Percentiles rank a stretch among this genome's conserved stretches.
phyloP scores from a whole-genome alignment of 2,797 vertebrate species.

The Esox lucius region DNA sequence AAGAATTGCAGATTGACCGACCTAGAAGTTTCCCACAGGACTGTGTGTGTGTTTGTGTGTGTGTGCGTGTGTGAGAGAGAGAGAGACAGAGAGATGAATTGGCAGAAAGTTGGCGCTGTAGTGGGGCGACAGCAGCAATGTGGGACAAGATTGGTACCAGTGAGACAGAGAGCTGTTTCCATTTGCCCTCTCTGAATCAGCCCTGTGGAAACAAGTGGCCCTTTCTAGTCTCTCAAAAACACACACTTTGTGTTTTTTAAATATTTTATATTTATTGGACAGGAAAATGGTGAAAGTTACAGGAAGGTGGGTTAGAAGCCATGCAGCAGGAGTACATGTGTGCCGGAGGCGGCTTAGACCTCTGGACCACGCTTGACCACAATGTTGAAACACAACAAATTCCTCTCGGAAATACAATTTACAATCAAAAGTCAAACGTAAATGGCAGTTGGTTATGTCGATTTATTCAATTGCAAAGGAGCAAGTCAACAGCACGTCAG shows the following conservation, averaged over 20 bases:
- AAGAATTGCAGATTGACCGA: slow-evolving; percentile 62
- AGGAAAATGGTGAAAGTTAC: too few species aligned
- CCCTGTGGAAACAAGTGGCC: slow-evolving; percentile 60
- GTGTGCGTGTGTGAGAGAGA: slow-evolving; percentile 15
- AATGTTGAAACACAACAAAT: too few species aligned
- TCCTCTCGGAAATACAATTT: too few species aligned
- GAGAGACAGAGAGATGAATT: slow-evolving; percentile 56
- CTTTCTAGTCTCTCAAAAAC: slow-evolving; percentile 36
- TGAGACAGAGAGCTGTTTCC: slow-evolving; percentile 58
- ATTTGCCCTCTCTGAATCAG: slow-evolving; percentile 68
- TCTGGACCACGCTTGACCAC: too few species aligned
- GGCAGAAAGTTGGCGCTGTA: slow-evolving; percentile 71
- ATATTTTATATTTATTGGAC: too few species aligned
- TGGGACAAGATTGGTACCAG: slow-evolving; percentile 69
- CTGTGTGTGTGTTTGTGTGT: slow-evolving; percentile 35
- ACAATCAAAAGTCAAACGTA: too few species aligned
- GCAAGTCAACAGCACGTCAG: too few species aligned
- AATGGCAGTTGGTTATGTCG: too few species aligned
- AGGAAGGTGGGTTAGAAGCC: too few species aligned
- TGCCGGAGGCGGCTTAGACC: too few species aligned
- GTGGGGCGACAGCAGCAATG: slow-evolving; percentile 65
- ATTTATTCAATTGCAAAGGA: too few species aligned
- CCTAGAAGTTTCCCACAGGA: slow-evolving; percentile 22
- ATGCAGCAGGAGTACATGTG: too few species aligned
- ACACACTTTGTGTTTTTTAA: neutral